Conservation (phyloP, 2,113 vertebrate genomes). For the Paraplagusia blochii region DNA sequence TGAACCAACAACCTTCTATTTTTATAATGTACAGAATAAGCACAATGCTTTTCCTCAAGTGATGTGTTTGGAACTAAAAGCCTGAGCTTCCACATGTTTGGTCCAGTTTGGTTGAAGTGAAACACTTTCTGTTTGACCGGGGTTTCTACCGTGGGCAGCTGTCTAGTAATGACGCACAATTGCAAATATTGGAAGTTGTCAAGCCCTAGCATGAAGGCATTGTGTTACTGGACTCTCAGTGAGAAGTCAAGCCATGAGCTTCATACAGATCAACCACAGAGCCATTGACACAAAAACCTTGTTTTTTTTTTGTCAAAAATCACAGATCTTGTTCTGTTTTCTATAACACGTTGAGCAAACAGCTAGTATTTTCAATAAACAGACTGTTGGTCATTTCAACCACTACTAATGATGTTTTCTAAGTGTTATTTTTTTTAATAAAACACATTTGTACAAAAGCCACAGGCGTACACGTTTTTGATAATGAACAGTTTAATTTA, state of each 20-base stretch:
- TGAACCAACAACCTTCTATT: constrained; percentile 23
- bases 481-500: constrained; percentile 77
- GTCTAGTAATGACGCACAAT: too few species aligned
- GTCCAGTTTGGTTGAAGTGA: too few species aligned
- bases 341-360: constrained; percentile 36
- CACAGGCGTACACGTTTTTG: constrained; percentile 75
- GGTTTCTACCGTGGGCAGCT: too few species aligned
- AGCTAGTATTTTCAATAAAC: constrained; percentile 42
- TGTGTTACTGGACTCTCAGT: too few species aligned
- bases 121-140: too few species aligned
- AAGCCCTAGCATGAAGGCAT: too few species aligned
- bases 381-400: constrained; percentile 25
- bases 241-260: too few species aligned
- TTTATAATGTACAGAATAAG: constrained; percentile 32
- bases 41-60: constrained; percentile 10
- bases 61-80: too few species aligned
- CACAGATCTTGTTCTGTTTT: constrained; percentile 23
- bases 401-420: constrained; percentile 66
- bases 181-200: too few species aligned
- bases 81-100: too few species aligned
- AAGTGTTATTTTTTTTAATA: constrained; percentile 76
- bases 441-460: constrained; percentile 77
- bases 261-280: too few species aligned
- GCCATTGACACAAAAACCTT: too few species aligned
- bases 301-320: background rate